Evolutionary conservation across 2,797 vertebrate species (phyloP).

Genomic region (Artibeus jamaicensis): DNA sequence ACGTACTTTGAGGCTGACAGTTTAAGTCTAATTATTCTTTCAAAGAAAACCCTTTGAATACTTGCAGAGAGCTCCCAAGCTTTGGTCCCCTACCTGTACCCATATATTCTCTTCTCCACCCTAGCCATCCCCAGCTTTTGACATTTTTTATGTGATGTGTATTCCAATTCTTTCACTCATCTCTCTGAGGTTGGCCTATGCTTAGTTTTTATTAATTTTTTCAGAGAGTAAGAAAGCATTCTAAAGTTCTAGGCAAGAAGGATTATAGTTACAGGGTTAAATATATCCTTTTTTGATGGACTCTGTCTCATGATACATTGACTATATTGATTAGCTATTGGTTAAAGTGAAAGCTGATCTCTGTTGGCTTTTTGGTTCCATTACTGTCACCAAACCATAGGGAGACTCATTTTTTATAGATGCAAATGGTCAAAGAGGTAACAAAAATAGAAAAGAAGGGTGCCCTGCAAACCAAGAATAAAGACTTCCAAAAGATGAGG

Average conservation of each 20-base stretch:
- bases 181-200: background rate
- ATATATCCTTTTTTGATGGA: background rate
- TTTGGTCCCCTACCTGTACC: background rate
- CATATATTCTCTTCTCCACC: background rate
- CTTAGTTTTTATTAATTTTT: background rate
- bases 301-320: background rate
- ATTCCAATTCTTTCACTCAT: background rate
- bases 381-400: background rate
- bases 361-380: background rate
- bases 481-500: background rate
- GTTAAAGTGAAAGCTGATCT: conserved; percentile 4
- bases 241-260: background rate
- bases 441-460: background rate
- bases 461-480: background rate
- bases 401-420: background rate
- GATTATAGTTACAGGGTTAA: background rate
- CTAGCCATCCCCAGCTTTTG: background rate
- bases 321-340: background rate
- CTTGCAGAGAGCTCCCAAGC: background rate
- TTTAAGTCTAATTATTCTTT: background rate
- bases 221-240: background rate
- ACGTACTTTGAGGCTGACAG: background rate
- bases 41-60: background rate
- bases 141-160: background rate
- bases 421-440: background rate